These are phyloP conservation scores for Drosophila novamexicana DNA, from an alignment of 1,140 invertebrate genomes.

Conservation along the genomic window DNA sequence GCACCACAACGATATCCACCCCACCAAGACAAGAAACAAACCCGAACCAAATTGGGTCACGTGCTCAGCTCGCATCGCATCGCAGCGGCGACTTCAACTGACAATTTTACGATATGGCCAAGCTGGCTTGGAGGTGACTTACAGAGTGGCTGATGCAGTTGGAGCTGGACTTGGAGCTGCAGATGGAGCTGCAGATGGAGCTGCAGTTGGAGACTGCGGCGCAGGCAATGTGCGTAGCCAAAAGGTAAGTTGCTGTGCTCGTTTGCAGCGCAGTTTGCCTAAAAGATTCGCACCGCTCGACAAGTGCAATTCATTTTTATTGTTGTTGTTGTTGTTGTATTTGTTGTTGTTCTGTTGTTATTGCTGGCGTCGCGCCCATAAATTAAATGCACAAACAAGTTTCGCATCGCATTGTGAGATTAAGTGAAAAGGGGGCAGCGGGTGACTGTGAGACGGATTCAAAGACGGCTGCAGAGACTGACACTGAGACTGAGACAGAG, in stretches of 20 bases:
- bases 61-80: conserved; percentile 47
- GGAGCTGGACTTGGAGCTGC: conserved; percentile 3
- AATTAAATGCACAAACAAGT: conserved; percentile 82
- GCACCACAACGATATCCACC: conserved; percentile 1
- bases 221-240: conserved; percentile 38
- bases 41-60: conserved; percentile 72
- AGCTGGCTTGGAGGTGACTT: conserved; percentile 35
- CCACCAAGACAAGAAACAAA: conserved; percentile 11
- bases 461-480: conserved; percentile 6
- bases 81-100: conserved; percentile 49
- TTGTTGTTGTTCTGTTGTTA: conserved; percentile 54
- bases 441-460: conserved; percentile 9
- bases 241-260: conserved; percentile 35
- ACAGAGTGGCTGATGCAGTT: conserved; percentile 6
- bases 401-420: conserved; percentile 71
- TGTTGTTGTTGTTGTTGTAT: conserved; percentile 27
- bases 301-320: conserved; percentile 74
- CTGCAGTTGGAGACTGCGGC: conserved; percentile 11
- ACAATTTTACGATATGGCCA: conserved; percentile 62
- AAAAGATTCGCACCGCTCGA: conserved; percentile 62
- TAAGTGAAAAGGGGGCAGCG: conserved; percentile 66
- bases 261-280: conserved; percentile 28
- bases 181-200: background rate
- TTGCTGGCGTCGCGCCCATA: conserved; percentile 71
- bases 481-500: conserved; percentile 12